Evolutionary conservation across 2,888 invertebrate species (phyloP), one percentile per base, ranked within the genome.

Genomic region (Steinernema hermaphroditum): DNA sequence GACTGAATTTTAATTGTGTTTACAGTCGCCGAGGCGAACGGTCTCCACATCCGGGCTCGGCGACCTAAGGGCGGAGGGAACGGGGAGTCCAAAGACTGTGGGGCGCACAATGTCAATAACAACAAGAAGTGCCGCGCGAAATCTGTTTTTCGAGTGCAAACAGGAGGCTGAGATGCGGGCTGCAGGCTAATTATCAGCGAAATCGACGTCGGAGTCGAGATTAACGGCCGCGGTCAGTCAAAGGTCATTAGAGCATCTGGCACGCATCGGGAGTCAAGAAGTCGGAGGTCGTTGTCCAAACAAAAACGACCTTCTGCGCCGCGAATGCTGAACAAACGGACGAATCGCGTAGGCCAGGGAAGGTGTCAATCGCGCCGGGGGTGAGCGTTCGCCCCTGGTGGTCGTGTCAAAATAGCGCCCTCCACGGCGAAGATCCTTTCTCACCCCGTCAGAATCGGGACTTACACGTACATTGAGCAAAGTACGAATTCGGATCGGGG

Each of bases 201-300:
- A 29, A 34, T 14, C 46, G 9, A 29, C 2, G 16, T 54, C 29
- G 16, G 19, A 22, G 19, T 49, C 19, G 22, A 22, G 4, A 22
- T 22, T 2, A 2, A 54, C 54, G 54, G 22, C 54, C 27, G 54
- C 32, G 62, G 29, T n/a, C 32, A 32, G 16, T 32, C 16, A 62
- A 54, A n/a, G 62, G 62, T 62, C 62, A 62, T 62, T 62, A 62
- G 62, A 62, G 62, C 62, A 62, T 62, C 62, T 62, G 62, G 62
- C 62, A 32, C 19, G 32, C 62, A 27, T 27, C n/a, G n/a, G 2
- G 62, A 62, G 62, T 62, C 62, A 27, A 62, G 62, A 62, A 62
- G 62, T 62, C 62, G 19, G 50, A n/a, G 1, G 50, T 22, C 50
- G 54, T 24, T 54, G 54, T 22, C 54, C 54, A 54, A 54, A 54